These are phyloP conservation scores for Ptychochromis oligacanthus DNA, from an alignment of 2,113 vertebrate genomes.

Conservation along the genomic window DNA sequence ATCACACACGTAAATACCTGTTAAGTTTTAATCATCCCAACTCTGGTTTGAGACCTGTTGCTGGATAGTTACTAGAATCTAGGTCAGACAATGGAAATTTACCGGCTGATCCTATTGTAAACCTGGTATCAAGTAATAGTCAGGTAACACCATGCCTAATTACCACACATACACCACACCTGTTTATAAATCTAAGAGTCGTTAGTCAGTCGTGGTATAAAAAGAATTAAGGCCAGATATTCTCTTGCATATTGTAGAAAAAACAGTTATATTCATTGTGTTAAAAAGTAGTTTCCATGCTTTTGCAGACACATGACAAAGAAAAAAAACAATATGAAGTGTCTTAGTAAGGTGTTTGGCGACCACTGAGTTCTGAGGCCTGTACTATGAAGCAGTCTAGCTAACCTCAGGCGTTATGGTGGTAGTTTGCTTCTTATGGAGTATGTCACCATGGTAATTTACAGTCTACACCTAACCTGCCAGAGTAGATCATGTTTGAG, in stretches of 20 bases:
- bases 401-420: not conserved
- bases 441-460: not conserved
- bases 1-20: not conserved
- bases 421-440: not conserved
- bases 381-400: not conserved
- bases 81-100: not conserved
- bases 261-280: too few species aligned
- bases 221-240: not conserved
- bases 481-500: not conserved
- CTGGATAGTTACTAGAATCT: not conserved
- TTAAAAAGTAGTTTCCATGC: too few species aligned
- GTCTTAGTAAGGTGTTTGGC: too few species aligned
- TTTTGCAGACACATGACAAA: too few species aligned
- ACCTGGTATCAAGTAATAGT: not conserved
- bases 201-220: not conserved
- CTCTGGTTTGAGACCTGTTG: not conserved
- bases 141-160: not conserved
- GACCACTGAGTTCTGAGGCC: too few species aligned
- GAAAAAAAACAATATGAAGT: too few species aligned
- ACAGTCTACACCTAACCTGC: not conserved
- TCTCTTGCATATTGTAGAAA: too few species aligned
- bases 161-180: not conserved
- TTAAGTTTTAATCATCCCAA: not conserved
- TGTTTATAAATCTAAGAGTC: not conserved
- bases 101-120: not conserved